Evolutionary conservation across 2,888 invertebrate species (phyloP), one percentile per base, ranked within the genome.

Genomic region (Sphaerophoria taeniata): DNA sequence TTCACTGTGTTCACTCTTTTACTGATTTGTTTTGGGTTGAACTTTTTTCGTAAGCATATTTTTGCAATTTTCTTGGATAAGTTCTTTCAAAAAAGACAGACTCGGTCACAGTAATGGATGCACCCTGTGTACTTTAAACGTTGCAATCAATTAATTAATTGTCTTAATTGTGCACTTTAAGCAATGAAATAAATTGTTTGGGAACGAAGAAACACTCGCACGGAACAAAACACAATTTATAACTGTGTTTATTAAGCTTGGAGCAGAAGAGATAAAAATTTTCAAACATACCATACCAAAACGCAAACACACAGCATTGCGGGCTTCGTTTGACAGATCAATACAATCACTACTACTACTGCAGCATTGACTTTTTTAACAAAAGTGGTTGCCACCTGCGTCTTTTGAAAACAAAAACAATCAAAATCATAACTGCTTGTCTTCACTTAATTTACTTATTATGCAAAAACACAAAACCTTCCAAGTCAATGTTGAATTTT

Each of bases 321-420:
- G 73, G 85, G 75, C 69, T 76, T 85, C 53, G 45, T 70, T 63
- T 81, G 81, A 85, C 85, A 85, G 85, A 85, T 85, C 85, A 85
- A 85, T 85, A 85, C 75, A 78, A 78, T 55, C 24, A 75, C 74
- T 76, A 60, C 45, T 69, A 61, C 56, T 43, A 51, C n/a, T 47
- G 14, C 16, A 49, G 34, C 63, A 49, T 49, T 70, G 24, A n/a
- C 12, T 70, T 31, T 6, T 3, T 45, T 14, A 31, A 12, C 24
- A 53, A n/a, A n/a, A n/a, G n/a, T 31, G 24, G 24, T 56, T 55
- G 11, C 56, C 69, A 53, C n/a, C 31, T 39, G n/a, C 24, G 14
- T 43, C 7, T 7, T 31, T 6, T 47, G n/a, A n/a, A 14, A n/a
- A n/a, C n/a, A n/a, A n/a, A n/a, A n/a, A n/a, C n/a, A n/a, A n/a